phyloP scores from a whole-genome alignment of 1,140 invertebrate species.

The Muscidifurax raptorellus region DNA sequence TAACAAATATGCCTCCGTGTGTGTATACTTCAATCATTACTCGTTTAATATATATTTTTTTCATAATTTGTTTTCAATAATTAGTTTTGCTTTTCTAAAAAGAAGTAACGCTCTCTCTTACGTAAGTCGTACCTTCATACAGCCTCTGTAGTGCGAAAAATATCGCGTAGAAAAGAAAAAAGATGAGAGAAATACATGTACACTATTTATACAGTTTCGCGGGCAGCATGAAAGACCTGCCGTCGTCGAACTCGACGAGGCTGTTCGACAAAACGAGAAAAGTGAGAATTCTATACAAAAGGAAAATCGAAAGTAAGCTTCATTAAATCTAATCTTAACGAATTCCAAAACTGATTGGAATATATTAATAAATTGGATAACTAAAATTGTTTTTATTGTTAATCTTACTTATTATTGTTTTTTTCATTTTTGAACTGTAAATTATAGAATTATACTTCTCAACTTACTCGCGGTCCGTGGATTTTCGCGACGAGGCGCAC shows the following conservation, averaged over 20 bases:
- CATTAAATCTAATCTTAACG: constrained; percentile 19
- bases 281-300: not conserved
- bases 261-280: not conserved
- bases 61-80: constrained; percentile 24
- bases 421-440: constrained; percentile 20
- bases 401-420: not conserved
- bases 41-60: not conserved
- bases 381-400: not conserved
- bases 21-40: constrained; percentile 23
- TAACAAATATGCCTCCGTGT: constrained; percentile 34
- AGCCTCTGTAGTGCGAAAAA: constrained; percentile 35
- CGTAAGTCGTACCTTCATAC: constrained; percentile 40
- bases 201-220: constrained; percentile 8
- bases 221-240: constrained; percentile 20
- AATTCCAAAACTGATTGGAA: constrained; percentile 18
- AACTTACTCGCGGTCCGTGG: not conserved
- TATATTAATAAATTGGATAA: constrained; percentile 9
- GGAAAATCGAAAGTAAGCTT: constrained; percentile 14
- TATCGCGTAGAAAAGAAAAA: constrained; percentile 20
- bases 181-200: not conserved
- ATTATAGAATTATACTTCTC: constrained; percentile 10
- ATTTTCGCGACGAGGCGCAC: not conserved
- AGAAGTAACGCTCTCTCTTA: constrained; percentile 19
- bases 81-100: constrained; percentile 23
- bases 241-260: constrained; percentile 8